phyloP scores from a whole-genome alignment of 2,797 vertebrate genomes.

The Uromys caudimaculatus region DNA sequence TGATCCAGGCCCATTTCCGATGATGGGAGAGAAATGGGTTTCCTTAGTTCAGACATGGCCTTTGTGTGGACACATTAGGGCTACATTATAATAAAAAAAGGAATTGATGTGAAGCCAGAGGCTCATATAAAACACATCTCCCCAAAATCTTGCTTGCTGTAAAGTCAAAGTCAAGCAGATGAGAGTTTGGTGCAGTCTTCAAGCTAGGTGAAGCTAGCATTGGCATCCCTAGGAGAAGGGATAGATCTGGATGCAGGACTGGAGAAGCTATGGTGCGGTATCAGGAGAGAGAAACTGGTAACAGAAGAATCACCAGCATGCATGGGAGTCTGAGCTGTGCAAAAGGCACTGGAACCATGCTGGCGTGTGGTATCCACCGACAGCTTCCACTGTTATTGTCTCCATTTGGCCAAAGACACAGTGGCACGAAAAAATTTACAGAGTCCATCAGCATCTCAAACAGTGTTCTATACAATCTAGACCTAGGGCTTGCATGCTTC shows the following conservation, averaged over 20 bases:
- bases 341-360: neutral
- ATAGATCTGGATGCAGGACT: neutral
- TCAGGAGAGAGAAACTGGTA: neutral
- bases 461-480: neutral
- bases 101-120: neutral
- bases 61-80: neutral
- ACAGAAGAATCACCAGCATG: neutral
- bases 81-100: neutral
- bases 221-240: neutral
- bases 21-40: neutral
- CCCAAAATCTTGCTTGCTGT: neutral
- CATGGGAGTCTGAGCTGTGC: fast-evolving
- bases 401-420: neutral
- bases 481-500: neutral
- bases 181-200: neutral
- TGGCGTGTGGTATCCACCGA: too few species aligned
- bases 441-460: neutral
- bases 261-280: neutral
- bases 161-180: neutral
- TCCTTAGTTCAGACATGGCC: neutral
- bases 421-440: neutral
- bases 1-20: neutral
- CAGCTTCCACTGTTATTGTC: neutral
- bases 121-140: neutral
- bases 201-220: neutral